Percentiles rank a stretch among this genome's conserved stretches.
These are phyloP conservation scores for Atrichornis clamosus DNA, from an alignment of 2,113 vertebrate species.

Conservation along the genomic window DNA sequence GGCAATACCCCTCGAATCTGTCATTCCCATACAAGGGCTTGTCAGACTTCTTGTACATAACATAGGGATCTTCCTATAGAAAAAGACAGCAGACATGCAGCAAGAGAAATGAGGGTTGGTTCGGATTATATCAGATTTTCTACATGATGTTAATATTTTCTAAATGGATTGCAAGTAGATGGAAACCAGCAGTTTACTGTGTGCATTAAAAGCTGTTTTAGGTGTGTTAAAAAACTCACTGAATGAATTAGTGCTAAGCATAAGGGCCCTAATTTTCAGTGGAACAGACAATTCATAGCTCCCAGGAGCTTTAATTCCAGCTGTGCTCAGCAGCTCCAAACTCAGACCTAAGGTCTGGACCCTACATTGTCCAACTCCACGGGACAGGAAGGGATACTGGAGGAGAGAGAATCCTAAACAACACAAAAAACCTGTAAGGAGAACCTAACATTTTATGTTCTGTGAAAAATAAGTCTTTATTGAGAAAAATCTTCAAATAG, in stretches of 20 bases:
- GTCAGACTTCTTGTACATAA: conserved; percentile 98
- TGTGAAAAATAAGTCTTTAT: not conserved
- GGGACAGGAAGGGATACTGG: not conserved
- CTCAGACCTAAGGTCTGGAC: not conserved
- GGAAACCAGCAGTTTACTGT: not conserved
- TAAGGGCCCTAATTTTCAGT: not conserved
- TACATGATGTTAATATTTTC: not conserved
- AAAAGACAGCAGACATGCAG: not conserved
- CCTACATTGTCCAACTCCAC: not conserved
- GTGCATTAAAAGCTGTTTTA: not conserved
- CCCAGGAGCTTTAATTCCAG: not conserved
- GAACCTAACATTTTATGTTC: not conserved
- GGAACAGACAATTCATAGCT: not conserved
- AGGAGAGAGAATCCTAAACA: not conserved
- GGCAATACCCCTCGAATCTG: conserved; percentile 96
- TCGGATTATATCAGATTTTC: not conserved
- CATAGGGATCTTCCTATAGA: conserved; percentile 93
- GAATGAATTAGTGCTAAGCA: not conserved
- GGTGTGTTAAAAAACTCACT: not conserved
- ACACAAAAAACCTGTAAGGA: not conserved
- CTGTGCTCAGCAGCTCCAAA: not conserved
- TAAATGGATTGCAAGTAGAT: not conserved
- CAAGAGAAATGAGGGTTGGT: not conserved
- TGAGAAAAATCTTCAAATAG: not conserved
- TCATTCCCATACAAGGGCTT: conserved; percentile 96